Conservation (phyloP, 2,113 vertebrate genomes). For the Chaenocephalus aceratus region DNA sequence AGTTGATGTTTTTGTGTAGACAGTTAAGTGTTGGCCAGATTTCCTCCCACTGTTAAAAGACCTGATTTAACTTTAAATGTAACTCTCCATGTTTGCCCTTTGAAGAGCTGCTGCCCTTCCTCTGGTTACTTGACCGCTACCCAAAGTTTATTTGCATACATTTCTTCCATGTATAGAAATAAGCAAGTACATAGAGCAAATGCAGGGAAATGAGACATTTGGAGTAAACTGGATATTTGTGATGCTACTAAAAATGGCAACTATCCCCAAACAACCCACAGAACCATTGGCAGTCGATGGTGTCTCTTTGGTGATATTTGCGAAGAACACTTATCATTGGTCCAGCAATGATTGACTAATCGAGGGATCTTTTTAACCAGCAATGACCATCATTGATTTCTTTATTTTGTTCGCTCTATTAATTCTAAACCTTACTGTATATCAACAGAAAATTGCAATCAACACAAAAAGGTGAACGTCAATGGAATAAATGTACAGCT, state of each 20-base stretch:
- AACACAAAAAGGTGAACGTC: neutral
- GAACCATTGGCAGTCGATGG: slow-evolving; percentile 11
- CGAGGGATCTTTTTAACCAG: slow-evolving; percentile 1
- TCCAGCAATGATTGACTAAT: slow-evolving; percentile 22
- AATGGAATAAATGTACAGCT: neutral
- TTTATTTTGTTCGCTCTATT: neutral
- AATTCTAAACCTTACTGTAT: neutral
- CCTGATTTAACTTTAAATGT: neutral
- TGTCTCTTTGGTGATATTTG: slow-evolving; percentile 7
- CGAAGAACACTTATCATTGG: neutral
- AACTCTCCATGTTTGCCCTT: neutral
- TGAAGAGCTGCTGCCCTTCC: neutral
- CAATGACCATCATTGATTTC: neutral
- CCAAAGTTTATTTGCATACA: neutral
- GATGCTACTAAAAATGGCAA: slow-evolving; percentile 16
- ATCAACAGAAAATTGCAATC: neutral
- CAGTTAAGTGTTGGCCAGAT: slow-evolving; percentile 10
- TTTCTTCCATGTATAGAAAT: neutral
- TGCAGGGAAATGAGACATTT: neutral
- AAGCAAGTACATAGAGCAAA: slow-evolving; percentile 7
- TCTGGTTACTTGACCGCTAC: neutral
- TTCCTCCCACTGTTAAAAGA: slow-evolving; percentile 17
- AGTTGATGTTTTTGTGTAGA: slow-evolving; percentile 23
- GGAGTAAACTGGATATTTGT: slow-evolving; percentile 14
- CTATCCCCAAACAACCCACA: slow-evolving; percentile 10